Evolutionary conservation across 2,888 invertebrate species (phyloP).

Genomic region (Dromius quadrimaculatus): DNA sequence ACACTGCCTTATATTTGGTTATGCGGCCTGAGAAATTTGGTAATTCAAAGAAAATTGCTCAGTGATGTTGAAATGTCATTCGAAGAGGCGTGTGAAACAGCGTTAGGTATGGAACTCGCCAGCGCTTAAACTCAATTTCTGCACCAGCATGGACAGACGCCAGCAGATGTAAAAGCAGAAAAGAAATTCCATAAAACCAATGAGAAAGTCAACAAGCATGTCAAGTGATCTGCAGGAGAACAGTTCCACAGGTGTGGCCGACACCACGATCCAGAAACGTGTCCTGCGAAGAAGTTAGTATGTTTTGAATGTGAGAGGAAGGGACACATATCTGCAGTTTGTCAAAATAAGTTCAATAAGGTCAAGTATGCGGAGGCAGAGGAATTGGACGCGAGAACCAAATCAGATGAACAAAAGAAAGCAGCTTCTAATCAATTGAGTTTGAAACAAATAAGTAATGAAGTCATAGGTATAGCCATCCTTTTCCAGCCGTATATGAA

Average conservation of each 20-base stretch:
- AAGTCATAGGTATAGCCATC: not conserved
- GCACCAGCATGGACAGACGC: not conserved
- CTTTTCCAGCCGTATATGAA: not conserved
- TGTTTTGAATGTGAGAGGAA: conserved; percentile 17
- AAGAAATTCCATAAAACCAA: not conserved
- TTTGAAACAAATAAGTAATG: not conserved
- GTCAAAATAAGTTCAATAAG: not conserved
- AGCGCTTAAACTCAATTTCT: not conserved
- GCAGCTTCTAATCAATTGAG: not conserved
- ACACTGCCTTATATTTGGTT: conserved; percentile 14
- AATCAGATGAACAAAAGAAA: not conserved
- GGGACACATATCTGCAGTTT: conserved; percentile 16
- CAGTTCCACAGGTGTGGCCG: conserved; percentile 15
- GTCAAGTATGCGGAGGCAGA: not conserved
- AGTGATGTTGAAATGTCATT: not conserved
- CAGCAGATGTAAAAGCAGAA: not conserved
- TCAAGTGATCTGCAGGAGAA: not conserved
- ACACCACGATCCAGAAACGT: conserved; percentile 2
- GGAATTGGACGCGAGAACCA: not conserved
- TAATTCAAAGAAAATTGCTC: conserved; percentile 12
- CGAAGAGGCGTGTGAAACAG: conserved; percentile 3
- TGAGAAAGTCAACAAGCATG: not conserved
- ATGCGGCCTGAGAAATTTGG: not conserved
- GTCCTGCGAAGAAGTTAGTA: conserved; percentile 10
- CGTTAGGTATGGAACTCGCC: not conserved